These are phyloP conservation scores for Crambe crambe DNA, from an alignment of 37 sponge, comb jelly and placozoan genomes.

Conservation along the genomic window DNA sequence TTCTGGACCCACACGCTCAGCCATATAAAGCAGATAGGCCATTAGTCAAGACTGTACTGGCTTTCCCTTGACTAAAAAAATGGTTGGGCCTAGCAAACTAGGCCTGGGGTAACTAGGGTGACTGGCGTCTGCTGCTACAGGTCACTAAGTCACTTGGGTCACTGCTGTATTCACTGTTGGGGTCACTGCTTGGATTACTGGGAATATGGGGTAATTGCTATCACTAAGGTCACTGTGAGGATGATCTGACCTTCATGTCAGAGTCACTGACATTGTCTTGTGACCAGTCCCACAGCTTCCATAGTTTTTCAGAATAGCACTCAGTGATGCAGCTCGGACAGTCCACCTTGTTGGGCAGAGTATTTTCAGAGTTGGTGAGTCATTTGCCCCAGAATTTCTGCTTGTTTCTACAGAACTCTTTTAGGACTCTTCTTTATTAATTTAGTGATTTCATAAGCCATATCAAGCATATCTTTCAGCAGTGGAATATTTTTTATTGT, in stretches of 20 bases:
- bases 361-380: slow-evolving; percentile 12
- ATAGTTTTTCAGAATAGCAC: slow-evolving; percentile 9
- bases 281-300: slow-evolving; percentile 1
- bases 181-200: too few species aligned
- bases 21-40: too few species aligned
- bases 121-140: too few species aligned
- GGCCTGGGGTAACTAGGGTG: too few species aligned
- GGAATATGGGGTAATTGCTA: too few species aligned
- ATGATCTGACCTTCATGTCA: not conserved
- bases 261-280: not conserved
- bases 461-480: slow-evolving; percentile 45
- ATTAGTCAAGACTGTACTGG: too few species aligned
- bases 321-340: slow-evolving; percentile 4
- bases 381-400: not conserved
- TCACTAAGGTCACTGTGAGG: too few species aligned
- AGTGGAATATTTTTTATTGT: slow-evolving; percentile 28
- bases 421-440: slow-evolving; percentile 31
- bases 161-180: too few species aligned
- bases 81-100: too few species aligned
- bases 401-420: not conserved
- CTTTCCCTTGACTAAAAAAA: too few species aligned
- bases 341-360: slow-evolving; percentile 13
- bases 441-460: slow-evolving; percentile 53
- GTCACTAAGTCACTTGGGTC: too few species aligned
- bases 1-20: too few species aligned